Base-by-base conservation (phyloP, 64 coral and sea anemone genomes). In the Acropora yongei region DNA sequence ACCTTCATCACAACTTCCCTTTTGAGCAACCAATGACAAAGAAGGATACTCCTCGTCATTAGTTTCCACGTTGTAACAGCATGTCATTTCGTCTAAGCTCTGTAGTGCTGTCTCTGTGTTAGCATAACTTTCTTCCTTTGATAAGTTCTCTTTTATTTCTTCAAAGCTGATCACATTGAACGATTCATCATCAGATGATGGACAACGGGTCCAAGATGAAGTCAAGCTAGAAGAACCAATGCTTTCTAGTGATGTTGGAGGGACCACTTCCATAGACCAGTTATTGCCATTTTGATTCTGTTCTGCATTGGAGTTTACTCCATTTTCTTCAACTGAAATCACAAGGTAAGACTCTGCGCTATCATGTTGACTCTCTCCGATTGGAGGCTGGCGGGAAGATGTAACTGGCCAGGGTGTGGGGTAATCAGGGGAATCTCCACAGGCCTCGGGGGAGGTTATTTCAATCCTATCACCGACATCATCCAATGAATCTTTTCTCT, bases 161-260 rank as follows among this genome's bases (percentile, higher is more conserved):
- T 97, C 91, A 97, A 91, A 97, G 47, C 95, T 97, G 47, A 78
- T 47, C 42, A 76, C 88, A 40, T 48, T 74, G 87, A 97, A 97
- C 18, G 88, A 69, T 47, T 87, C 12, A 83, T 97, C 95, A 49
- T 41, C 58, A 47, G 92, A 87, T 12, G 82, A 60, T 2, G 95
- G 95, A 69, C 88, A 90, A 41, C 83, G 5, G 9, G 82, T 66
- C 95, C 95, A 97, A 5, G 95, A 94, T 2, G 95, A 97, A 40
- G 95, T 90, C 19, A 97, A 77, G 40, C 69, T 76, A 47, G 76
- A 77, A 18, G 63, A 84, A n/a, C 57, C 71, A 5, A 84, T 16
- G 63, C 49, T 84, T 5, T 84, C 82, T 6, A 49, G 16, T 47
- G 82, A 84, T 19, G 61, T 49, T 48, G 82, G 82, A 20, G 82